These are phyloP conservation scores for Callorhinus ursinus DNA, from an alignment of 2,113 vertebrate species.

Conservation along the genomic window DNA sequence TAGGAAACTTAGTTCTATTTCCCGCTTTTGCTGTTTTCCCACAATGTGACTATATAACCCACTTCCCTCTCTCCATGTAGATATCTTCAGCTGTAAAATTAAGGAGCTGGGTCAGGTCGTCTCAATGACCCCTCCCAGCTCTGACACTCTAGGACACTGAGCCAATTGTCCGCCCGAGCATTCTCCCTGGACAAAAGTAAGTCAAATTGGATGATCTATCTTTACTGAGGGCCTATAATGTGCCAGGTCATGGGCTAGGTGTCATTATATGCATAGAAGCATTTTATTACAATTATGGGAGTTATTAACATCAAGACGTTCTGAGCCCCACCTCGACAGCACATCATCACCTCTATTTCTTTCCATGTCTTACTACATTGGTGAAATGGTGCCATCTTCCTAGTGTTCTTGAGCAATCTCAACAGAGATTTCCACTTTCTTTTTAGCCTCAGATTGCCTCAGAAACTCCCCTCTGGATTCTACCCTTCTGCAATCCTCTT, in stretches of 20 bases:
- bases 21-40: background rate
- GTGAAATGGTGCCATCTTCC: background rate
- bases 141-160: background rate
- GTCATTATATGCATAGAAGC: background rate
- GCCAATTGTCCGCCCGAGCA: background rate
- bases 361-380: constrained; percentile 58
- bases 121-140: background rate
- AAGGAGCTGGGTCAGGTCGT: background rate
- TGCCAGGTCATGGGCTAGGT: background rate
- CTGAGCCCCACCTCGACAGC: background rate
- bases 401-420: background rate
- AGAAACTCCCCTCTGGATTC: background rate
- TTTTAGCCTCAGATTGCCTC: background rate
- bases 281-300: background rate
- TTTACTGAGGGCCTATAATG: background rate
- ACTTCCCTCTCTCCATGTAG: background rate
- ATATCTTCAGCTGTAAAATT: constrained; percentile 12
- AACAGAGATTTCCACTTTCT: background rate
- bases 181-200: background rate
- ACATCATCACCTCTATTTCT: background rate
- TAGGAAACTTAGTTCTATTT: background rate
- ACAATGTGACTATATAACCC: background rate
- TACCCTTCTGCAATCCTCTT: background rate
- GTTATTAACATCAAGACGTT: background rate
- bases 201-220: background rate